A percentile compares a stretch with the other conserved stretches of the same genome.
These are phyloP conservation scores for Cecropterus lyciades DNA, from an alignment of 1,140 invertebrate species.

Conservation along the genomic window DNA sequence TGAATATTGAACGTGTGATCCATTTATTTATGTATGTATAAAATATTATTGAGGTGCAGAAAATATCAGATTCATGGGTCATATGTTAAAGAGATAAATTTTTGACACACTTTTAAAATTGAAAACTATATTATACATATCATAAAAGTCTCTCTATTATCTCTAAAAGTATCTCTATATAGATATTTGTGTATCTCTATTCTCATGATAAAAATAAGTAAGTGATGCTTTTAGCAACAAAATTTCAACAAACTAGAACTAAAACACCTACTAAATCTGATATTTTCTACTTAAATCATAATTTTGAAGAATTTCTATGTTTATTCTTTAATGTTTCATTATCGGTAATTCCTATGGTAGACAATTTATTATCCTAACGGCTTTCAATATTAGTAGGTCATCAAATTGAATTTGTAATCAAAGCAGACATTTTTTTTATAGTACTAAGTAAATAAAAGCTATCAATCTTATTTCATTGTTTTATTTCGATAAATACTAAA, in stretches of 20 bases:
- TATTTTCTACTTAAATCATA: not conserved
- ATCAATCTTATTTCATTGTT: conserved; percentile 28
- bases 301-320: conserved; percentile 5
- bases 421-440: conserved; percentile 28
- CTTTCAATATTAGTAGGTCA: conserved; percentile 14
- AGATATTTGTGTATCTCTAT: no score
- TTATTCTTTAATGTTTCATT: conserved; percentile 6
- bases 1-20: conserved; percentile 24
- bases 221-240: no score
- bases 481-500: conserved; percentile 48
- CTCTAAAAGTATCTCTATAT: no score
- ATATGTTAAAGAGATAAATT: no score
- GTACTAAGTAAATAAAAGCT: conserved; percentile 32
- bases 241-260: no score
- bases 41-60: not conserved
- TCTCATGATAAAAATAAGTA: no score
- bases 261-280: not conserved
- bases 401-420: conserved; percentile 32
- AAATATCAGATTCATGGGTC: not conserved
- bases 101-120: no score
- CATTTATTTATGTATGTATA: conserved; percentile 31
- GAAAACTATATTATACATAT: no score
- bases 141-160: no score
- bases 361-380: conserved; percentile 1
- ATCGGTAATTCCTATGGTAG: not conserved